Evolutionary conservation across 1,140 invertebrate species (phyloP).

Genomic region (Arion vulgaris): DNA sequence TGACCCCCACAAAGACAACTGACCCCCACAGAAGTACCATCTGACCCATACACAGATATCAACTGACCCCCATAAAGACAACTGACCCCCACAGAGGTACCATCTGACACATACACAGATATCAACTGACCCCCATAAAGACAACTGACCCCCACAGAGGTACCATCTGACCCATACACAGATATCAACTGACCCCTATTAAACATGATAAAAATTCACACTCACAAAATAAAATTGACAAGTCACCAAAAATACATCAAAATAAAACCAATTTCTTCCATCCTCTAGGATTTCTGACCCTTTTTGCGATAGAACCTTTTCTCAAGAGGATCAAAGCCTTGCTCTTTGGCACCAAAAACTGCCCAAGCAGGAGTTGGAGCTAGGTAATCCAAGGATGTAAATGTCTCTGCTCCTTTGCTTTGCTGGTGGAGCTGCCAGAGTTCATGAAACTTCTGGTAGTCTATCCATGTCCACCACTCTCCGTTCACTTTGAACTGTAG

Average conservation of each 20-base stretch:
- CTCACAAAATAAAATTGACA: too few species aligned
- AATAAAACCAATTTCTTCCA: background rate
- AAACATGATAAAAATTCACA: too few species aligned
- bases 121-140: too few species aligned
- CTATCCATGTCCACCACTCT: conserved; percentile 80
- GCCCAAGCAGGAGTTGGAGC: conserved; percentile 77
- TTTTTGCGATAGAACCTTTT: conserved; percentile 76
- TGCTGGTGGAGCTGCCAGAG: conserved; percentile 72
- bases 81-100: too few species aligned
- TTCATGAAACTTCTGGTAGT: conserved; percentile 77
- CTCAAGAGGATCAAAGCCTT: conserved; percentile 79
- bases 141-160: too few species aligned
- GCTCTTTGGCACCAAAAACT: conserved; percentile 75
- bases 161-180: too few species aligned
- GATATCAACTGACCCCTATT: too few species aligned
- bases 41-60: too few species aligned
- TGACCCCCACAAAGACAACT: too few species aligned
- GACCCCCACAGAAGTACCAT: too few species aligned
- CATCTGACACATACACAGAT: too few species aligned
- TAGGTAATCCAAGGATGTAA: conserved; percentile 77
- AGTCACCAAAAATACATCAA: background rate
- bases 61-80: too few species aligned
- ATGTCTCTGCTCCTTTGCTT: conserved; percentile 70
- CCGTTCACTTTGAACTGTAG: conserved; percentile 75
- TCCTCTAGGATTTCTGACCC: conserved; percentile 44